Evolutionary conservation across 1,140 invertebrate genomes (phyloP).

Genomic region (Colletes latitarsis): DNA sequence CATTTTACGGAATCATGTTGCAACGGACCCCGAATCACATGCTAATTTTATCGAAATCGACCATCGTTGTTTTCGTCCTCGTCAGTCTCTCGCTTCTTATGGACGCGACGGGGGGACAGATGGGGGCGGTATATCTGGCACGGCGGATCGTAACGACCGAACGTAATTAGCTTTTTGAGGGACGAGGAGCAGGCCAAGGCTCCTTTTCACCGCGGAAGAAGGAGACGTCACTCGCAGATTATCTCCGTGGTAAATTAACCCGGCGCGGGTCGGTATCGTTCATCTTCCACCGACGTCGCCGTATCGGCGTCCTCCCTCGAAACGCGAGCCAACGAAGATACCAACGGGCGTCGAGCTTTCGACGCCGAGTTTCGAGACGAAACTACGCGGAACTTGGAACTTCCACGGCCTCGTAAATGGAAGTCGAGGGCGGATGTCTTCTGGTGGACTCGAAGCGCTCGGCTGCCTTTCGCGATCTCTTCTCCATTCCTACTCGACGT

Average conservation of each 20-base stretch:
- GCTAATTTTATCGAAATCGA: too few species aligned
- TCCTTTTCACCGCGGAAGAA: conserved; percentile 18
- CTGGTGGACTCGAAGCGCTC: background rate
- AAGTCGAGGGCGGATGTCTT: background rate
- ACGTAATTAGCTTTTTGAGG: conserved; percentile 55
- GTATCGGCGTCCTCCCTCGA: conserved; percentile 25
- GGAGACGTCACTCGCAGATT: conserved; percentile 59
- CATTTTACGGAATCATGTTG: too few species aligned
- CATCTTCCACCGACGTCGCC: conserved; percentile 33
- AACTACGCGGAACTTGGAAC: conserved; percentile 20
- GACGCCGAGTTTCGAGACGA: conserved; percentile 10
- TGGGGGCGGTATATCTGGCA: conserved; percentile 1
- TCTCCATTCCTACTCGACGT: background rate
- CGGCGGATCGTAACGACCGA: conserved; percentile 28
- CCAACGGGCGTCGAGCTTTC: conserved; percentile 4
- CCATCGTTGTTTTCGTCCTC: too few species aligned
- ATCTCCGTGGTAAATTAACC: conserved; percentile 58
- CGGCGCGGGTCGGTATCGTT: conserved; percentile 45
- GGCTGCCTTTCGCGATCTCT: too few species aligned
- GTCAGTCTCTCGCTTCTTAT: background rate
- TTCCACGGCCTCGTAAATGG: conserved; percentile 10
- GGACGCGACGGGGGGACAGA: background rate
- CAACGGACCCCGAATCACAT: too few species aligned
- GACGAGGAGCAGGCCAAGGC: conserved; percentile 4
- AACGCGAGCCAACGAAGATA: background rate